Conservation (phyloP, 1,140 invertebrate species). For the Macrobrachium nipponense region DNA sequence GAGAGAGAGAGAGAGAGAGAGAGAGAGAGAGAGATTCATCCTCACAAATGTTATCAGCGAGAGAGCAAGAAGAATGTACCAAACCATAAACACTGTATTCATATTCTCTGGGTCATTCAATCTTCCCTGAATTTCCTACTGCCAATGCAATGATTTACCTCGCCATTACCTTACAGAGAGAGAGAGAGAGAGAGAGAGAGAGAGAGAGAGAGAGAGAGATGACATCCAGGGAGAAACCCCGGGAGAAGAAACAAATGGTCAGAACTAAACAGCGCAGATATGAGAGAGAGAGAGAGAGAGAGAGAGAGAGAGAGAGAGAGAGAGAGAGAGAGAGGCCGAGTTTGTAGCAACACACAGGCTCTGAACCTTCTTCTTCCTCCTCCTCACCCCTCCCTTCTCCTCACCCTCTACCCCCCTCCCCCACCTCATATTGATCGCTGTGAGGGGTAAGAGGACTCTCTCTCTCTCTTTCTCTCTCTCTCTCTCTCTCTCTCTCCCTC, state of each 20-base stretch:
- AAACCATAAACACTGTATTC: too few relatives aligned
- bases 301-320: constrained; percentile 9
- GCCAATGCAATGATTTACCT: too few relatives aligned
- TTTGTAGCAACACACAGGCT: neutral
- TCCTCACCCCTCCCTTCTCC: neutral
- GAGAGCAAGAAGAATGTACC: neutral
- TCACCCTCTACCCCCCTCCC: neutral
- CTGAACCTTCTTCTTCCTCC: constrained; percentile 9
- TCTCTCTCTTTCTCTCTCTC: constrained; percentile 29
- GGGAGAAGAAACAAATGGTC: neutral
- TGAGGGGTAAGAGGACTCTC: neutral
- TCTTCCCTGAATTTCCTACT: too few relatives aligned
- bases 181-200: constrained; percentile 28
- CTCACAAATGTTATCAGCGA: neutral
- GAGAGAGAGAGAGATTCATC: neutral
- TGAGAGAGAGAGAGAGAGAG: constrained; percentile 6
- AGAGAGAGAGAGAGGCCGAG: neutral
- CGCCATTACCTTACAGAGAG: neutral
- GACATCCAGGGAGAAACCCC: neutral
- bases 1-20: constrained; percentile 14
- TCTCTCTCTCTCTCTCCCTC: neutral
- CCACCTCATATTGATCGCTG: neutral
- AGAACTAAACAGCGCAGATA: neutral
- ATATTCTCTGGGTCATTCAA: too few relatives aligned
- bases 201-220: constrained; percentile 33